These are phyloP conservation scores for Electrophaes corylata DNA, from an alignment of 2,888 invertebrate species.

Conservation along the genomic window DNA sequence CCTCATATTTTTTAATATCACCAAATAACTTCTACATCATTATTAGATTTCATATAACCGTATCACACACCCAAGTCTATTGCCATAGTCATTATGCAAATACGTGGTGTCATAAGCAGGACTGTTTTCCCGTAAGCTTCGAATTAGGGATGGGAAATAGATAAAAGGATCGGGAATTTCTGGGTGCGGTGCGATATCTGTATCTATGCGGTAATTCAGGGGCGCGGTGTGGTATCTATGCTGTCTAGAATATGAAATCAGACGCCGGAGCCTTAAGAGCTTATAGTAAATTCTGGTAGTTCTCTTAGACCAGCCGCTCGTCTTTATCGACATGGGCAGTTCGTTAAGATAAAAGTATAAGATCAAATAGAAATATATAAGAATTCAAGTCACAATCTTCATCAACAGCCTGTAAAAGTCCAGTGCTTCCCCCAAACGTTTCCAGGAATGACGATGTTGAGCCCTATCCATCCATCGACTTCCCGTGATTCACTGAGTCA, in stretches of 20 bases:
- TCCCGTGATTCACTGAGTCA: no score
- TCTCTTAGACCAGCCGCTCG: background rate
- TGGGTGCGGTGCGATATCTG: constrained; percentile 25
- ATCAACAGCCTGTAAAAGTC: no score
- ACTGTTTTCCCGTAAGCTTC: constrained; percentile 12
- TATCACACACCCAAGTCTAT: background rate
- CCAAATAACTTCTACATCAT: background rate
- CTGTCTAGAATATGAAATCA: no score
- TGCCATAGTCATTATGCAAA: constrained; percentile 30
- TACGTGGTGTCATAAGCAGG: constrained; percentile 31
- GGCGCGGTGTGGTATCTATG: no score
- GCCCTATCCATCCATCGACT: no score
- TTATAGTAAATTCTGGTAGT: background rate
- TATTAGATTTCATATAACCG: background rate
- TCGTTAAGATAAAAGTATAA: no score
- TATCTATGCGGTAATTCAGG: constrained; percentile 1
- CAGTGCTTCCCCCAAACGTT: no score
- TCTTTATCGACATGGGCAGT: background rate
- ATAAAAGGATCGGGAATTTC: constrained; percentile 28
- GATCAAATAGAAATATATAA: no score
- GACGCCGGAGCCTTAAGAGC: no score
- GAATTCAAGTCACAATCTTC: no score
- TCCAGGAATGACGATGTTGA: no score
- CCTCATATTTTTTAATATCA: no score
- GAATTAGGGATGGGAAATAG: constrained; percentile 33